phyloP scores from a whole-genome alignment of 2,888 invertebrate species.

The Phyllotreta striolata region DNA sequence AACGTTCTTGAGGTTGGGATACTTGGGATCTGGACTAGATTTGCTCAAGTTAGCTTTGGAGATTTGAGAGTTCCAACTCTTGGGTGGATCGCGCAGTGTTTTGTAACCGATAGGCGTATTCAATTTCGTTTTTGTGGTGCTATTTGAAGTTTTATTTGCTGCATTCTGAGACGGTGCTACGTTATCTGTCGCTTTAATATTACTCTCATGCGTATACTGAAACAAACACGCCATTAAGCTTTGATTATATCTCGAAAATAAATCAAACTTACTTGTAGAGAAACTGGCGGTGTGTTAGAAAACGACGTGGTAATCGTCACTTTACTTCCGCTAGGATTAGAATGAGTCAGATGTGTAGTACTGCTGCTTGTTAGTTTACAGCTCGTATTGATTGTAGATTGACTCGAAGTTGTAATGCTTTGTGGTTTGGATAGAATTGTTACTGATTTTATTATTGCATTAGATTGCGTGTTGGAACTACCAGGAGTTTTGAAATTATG shows the following conservation, averaged over 20 bases:
- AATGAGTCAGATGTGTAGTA: conserved; percentile 2
- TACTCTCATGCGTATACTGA: neutral
- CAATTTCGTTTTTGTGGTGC: conserved; percentile 51
- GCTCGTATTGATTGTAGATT: too few species aligned
- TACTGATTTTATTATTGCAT: neutral
- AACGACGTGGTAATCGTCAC: conserved; percentile 4
- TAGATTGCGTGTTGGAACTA: neutral
- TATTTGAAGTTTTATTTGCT: conserved; percentile 33
- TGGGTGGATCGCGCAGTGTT: conserved; percentile 67
- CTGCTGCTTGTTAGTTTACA: conserved; percentile 10
- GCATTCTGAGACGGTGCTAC: neutral
- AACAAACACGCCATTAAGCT: conserved; percentile 1
- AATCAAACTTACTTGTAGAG: conserved; percentile 15
- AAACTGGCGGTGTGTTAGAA: conserved; percentile 2
- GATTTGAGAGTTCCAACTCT: conserved; percentile 69
- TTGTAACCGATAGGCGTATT: conserved; percentile 64
- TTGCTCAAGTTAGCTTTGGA: conserved; percentile 62
- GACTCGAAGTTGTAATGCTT: too few species aligned
- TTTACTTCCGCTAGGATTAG: conserved; percentile 16
- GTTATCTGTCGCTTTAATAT: too few species aligned
- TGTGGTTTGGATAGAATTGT: too few species aligned
- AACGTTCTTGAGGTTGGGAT: conserved; percentile 53
- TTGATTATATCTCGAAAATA: neutral
- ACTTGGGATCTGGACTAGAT: conserved; percentile 41
- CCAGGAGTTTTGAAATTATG: neutral